A percentile compares a stretch with the other conserved stretches of the same genome.
Conservation (phyloP, 2,888 invertebrate genomes). For the Coenonympha arcania region DNA sequence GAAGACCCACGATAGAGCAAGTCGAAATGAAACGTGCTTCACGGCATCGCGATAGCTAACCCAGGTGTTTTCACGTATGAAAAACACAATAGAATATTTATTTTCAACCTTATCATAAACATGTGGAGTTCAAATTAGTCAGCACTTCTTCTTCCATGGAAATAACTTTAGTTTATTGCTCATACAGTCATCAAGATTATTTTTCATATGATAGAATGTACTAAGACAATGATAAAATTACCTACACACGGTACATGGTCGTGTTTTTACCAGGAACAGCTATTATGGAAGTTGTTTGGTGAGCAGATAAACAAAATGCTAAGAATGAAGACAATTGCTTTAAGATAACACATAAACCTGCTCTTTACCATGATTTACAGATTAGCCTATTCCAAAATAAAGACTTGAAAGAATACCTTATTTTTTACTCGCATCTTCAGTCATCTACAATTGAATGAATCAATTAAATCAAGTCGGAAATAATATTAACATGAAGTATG, state of each 20-base stretch:
- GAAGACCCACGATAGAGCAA: constrained; percentile 50
- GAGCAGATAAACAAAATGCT: not conserved
- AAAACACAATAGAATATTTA: constrained; percentile 28
- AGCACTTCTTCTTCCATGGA: not conserved
- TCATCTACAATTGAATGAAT: no score
- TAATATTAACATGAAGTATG: no score
- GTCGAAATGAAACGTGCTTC: constrained; percentile 60
- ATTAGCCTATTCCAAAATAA: no score
- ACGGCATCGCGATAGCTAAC: constrained; percentile 59
- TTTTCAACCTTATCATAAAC: constrained; percentile 25
- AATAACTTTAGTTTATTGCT: constrained; percentile 45
- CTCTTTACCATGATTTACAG: not conserved
- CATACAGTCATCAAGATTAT: constrained; percentile 63
- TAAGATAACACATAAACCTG: not conserved
- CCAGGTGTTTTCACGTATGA: constrained; percentile 57
- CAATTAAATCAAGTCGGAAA: no score
- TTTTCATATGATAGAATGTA: constrained; percentile 37
- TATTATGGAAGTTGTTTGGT: constrained; percentile 5
- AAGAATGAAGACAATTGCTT: not conserved
- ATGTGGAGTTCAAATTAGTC: constrained; percentile 1
- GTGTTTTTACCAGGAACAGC: constrained; percentile 39
- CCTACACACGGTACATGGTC: constrained; percentile 42
- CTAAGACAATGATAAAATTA: constrained; percentile 38
- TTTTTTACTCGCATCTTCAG: no score
- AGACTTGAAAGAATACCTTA: not conserved